phyloP scores from a whole-genome alignment of 2,888 invertebrate species.

The Ormyrus labotus region DNA sequence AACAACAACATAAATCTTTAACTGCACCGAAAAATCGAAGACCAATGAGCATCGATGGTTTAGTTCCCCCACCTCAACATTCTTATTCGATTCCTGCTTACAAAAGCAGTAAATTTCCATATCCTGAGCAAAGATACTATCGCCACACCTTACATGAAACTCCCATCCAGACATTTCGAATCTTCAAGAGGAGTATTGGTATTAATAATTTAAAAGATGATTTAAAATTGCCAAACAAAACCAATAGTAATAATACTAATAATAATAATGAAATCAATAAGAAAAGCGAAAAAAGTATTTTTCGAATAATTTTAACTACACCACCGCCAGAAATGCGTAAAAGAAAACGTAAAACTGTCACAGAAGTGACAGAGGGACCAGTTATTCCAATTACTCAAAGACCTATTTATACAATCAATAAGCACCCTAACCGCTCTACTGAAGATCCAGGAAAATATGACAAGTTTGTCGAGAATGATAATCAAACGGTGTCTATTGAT shows the following conservation, averaged over 20 bases:
- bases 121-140: conserved; percentile 19
- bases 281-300: conserved; percentile 15
- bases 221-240: conserved; percentile 2
- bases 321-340: conserved; percentile 23
- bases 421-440: conserved; percentile 60
- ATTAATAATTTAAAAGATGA: neutral
- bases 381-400: conserved; percentile 52
- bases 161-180: conserved; percentile 1
- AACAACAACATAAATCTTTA: neutral
- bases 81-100: neutral
- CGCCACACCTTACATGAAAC: neutral
- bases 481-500: conserved; percentile 56
- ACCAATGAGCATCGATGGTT: conserved; percentile 35
- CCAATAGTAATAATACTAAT: neutral
- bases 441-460: conserved; percentile 60
- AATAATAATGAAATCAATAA: neutral
- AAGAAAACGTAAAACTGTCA: conserved; percentile 29
- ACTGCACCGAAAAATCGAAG: conserved; percentile 12
- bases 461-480: conserved; percentile 55
- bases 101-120: conserved; percentile 6
- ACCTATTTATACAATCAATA: conserved; percentile 62
- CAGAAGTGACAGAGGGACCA: conserved; percentile 39
- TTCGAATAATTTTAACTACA: conserved; percentile 50
- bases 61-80: conserved; percentile 48
- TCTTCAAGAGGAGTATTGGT: conserved; percentile 40